Percentiles rank a stretch among this genome's conserved stretches.
Evolutionary conservation across 2,113 vertebrate species (phyloP).

Genomic region (Mungos mungo): DNA sequence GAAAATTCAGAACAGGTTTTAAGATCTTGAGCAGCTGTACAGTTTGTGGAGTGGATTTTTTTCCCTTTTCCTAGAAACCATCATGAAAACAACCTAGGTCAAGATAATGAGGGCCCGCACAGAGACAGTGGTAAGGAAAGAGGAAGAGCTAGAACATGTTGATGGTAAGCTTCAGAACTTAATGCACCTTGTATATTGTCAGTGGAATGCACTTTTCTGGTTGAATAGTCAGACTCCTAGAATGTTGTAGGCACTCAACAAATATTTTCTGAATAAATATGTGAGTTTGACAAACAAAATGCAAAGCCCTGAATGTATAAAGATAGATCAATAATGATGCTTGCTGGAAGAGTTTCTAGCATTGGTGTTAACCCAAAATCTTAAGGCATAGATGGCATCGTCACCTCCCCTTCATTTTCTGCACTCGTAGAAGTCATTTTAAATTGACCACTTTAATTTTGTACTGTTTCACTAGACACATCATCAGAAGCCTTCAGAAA

Average conservation of each 20-base stretch:
- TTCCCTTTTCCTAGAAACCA: not conserved
- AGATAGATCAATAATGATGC: not conserved
- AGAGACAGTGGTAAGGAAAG: not conserved
- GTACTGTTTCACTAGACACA: not conserved
- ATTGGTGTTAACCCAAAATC: not conserved
- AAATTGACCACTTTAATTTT: not conserved
- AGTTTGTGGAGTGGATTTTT: not conserved
- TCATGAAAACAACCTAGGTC: not conserved
- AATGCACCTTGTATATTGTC: not conserved
- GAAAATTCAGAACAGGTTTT: not conserved
- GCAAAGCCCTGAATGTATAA: not conserved
- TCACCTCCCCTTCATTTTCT: not conserved
- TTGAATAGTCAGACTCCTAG: not conserved
- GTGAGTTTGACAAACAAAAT: not conserved
- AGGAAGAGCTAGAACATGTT: not conserved
- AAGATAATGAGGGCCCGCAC: not conserved
- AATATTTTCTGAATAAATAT: slow-evolving; percentile 10
- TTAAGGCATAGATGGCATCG: not conserved
- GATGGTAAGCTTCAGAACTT: not conserved
- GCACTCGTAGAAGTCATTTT: not conserved
- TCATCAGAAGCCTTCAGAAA: not conserved
- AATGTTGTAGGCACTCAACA: not conserved
- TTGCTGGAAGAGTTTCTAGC: not conserved
- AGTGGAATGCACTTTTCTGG: not conserved
- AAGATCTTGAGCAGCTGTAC: not conserved